Percentiles rank a stretch among this genome's conserved stretches.
These are phyloP conservation scores for Alces alces DNA, from an alignment of 2,113 vertebrate species.

Conservation along the genomic window DNA sequence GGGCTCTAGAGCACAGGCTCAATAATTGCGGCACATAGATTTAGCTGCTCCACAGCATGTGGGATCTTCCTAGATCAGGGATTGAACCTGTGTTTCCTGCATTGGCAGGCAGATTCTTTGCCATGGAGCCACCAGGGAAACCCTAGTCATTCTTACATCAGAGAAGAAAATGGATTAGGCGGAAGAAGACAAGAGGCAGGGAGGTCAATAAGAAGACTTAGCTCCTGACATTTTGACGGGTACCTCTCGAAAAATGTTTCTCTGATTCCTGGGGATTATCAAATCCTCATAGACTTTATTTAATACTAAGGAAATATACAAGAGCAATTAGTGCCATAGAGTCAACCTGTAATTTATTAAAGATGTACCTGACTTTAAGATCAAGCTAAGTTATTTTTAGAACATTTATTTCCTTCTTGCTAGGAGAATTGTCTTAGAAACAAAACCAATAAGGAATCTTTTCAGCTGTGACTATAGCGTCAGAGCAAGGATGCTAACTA, in stretches of 20 bases:
- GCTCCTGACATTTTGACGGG: neutral
- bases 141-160: neutral
- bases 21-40: neutral
- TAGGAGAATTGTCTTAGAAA: neutral
- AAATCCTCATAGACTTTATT: neutral
- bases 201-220: neutral
- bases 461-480: neutral
- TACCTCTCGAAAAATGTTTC: neutral
- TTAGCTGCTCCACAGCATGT: neutral
- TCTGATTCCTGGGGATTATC: neutral
- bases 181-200: neutral
- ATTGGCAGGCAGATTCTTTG: neutral
- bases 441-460: neutral
- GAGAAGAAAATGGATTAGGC: neutral
- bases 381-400: neutral
- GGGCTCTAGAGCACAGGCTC: neutral
- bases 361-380: neutral
- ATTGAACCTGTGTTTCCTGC: neutral
- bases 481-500: neutral
- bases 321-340: neutral
- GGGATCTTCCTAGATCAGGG: neutral
- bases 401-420: neutral
- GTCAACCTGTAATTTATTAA: neutral
- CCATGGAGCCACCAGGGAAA: neutral
- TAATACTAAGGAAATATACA: neutral